These are phyloP conservation scores for Tipula lateralis DNA, from an alignment of 2,888 invertebrate species.

Conservation along the genomic window DNA sequence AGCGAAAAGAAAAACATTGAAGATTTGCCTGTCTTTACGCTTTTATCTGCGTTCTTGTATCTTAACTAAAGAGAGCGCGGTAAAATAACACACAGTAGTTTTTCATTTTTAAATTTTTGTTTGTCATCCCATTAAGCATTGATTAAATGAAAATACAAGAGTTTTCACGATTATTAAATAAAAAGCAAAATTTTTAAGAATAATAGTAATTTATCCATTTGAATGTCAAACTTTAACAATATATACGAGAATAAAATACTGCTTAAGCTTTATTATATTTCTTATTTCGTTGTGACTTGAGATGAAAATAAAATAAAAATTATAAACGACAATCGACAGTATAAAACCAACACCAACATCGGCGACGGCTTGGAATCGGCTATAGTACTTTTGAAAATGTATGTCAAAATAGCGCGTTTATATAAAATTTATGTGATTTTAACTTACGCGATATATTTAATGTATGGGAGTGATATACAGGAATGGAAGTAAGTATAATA, in stretches of 20 bases:
- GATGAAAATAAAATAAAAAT: background rate
- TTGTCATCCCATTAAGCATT: background rate
- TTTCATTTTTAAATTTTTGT: background rate
- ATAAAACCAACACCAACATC: background rate
- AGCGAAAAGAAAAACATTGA: background rate
- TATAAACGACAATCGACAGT: background rate
- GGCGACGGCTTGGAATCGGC: background rate
- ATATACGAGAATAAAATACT: no score
- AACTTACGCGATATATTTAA: background rate
- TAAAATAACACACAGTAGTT: constrained; percentile 6
- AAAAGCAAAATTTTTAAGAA: background rate
- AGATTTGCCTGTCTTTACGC: background rate
- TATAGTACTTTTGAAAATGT: background rate
- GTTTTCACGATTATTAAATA: background rate
- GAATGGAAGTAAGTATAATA: background rate
- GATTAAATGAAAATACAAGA: background rate
- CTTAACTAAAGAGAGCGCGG: background rate
- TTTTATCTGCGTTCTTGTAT: background rate
- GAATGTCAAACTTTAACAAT: constrained; percentile 4
- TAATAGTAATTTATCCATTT: background rate
- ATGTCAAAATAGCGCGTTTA: constrained; percentile 11
- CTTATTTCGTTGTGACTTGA: background rate
- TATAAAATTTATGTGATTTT: background rate
- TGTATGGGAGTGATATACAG: background rate
- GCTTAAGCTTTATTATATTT: background rate